Evolutionary conservation across 2,797 vertebrate species (phyloP), one percentile per base, ranked within the genome.

Genomic region (Ptychobarbus kaznakovi): DNA sequence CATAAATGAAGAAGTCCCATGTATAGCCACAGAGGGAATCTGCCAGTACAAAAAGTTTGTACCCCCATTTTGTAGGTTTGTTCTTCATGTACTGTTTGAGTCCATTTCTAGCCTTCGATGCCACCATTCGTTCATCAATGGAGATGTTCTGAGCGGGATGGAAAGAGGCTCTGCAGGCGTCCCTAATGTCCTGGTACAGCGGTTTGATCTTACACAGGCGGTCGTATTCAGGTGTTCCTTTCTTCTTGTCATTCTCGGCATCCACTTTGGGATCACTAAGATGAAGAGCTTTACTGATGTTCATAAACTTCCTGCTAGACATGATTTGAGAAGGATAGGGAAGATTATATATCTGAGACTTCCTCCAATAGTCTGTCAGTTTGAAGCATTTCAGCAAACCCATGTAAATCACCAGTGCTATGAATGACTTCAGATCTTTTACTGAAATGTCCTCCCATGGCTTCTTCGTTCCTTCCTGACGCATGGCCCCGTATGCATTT

Each of bases 71-170:
- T 0, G 90, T 93, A 0, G 93, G 93, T 81, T 94, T 95, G 46
- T 89, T 91, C 32, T 80, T 92, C n/a, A 92, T 86, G 65, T 93
- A 93, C 69, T 94, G 94, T 78, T 92, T 94, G 20, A 94, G 80
- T 0, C 89, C 88, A 1, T 90, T 90, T 74, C 87, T 88, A 0
- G 92, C 93, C 81, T 93, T 94, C 0, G 87, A 91, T 0, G 92
- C 92, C 56, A 94, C 93, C 94, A 94, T 94, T 20, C 92, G 80
- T 28, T 94, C 93, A 68, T 94, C 92, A 7, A 95, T 92, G 22
- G 92, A 91, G 38, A 94, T 91, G 22, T 94, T 91, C 68, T 84
- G 72, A 44, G 25, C 18, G 22, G 86, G 88, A 22, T 87, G 86
- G 6, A 84, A 87, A 44, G 42, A 56, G 13, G 46, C 51, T 73